These are phyloP conservation scores for Danio tinwini DNA, from an alignment of 2,797 vertebrate genomes.

Conservation along the genomic window DNA sequence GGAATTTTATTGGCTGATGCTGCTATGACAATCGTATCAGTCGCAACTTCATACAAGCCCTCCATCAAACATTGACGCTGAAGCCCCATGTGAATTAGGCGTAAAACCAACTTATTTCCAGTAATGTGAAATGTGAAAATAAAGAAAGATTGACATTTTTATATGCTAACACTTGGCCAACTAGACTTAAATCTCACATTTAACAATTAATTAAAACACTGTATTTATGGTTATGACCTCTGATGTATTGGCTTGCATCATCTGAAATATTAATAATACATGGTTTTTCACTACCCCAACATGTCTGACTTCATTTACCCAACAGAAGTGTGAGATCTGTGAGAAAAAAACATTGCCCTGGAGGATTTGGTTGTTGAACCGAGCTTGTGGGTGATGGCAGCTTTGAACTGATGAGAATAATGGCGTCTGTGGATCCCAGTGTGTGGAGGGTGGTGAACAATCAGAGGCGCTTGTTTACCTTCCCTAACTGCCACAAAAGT, in stretches of 20 bases:
- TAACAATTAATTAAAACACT: not conserved
- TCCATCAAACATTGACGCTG: too few species aligned
- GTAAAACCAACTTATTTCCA: not conserved
- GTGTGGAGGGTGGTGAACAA: constrained; percentile 36
- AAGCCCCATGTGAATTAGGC: too few species aligned
- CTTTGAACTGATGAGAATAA: constrained; percentile 62
- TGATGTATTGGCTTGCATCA: not conserved
- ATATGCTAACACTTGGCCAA: too few species aligned
- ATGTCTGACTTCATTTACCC: not conserved
- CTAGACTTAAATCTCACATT: not conserved
- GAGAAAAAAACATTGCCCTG: not conserved
- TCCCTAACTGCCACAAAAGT: constrained; percentile 32
- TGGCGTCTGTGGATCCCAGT: constrained; percentile 54
- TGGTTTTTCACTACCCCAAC: constrained; percentile 31
- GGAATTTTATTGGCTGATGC: too few species aligned
- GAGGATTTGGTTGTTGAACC: constrained; percentile 15
- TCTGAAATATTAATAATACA: constrained; percentile 16
- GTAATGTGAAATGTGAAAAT: not conserved
- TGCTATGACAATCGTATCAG: too few species aligned
- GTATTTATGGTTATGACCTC: not conserved
- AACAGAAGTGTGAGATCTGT: not conserved
- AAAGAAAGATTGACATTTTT: not conserved
- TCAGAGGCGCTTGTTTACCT: constrained; percentile 62
- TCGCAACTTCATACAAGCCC: too few species aligned
- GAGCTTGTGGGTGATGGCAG: constrained; percentile 26